phyloP scores from a whole-genome alignment of 1,140 invertebrate genomes.

The Drosophila kurseongensis region DNA sequence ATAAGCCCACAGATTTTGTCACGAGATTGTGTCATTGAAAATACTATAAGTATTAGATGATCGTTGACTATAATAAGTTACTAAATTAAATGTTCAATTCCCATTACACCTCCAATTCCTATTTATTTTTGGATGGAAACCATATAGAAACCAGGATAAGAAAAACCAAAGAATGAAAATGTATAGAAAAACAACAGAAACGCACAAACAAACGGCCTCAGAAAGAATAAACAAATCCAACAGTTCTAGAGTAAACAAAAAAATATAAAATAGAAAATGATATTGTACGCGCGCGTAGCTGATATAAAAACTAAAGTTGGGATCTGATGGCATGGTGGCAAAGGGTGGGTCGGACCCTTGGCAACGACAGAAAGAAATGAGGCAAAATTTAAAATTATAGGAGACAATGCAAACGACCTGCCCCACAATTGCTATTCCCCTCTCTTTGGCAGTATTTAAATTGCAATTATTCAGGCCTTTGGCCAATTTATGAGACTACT shows the following conservation, averaged over 20 bases:
- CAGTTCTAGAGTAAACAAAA: slow-evolving; percentile 68
- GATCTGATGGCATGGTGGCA: background rate
- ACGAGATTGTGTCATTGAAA: slow-evolving; percentile 40
- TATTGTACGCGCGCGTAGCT: slow-evolving; percentile 64
- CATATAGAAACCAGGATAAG: slow-evolving; percentile 30
- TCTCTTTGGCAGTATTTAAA: slow-evolving; percentile 42
- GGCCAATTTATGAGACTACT: slow-evolving; percentile 64
- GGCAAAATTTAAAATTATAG: slow-evolving; percentile 15
- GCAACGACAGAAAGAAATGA: background rate
- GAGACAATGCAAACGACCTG: slow-evolving; percentile 37
- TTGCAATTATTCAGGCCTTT: slow-evolving; percentile 76
- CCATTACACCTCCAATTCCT: background rate
- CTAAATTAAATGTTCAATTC: slow-evolving; percentile 4
- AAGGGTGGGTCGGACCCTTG: slow-evolving; percentile 4
- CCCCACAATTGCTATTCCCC: slow-evolving; percentile 31
- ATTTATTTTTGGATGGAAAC: background rate
- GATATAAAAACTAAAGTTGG: slow-evolving; percentile 41
- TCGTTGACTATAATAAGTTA: slow-evolving; percentile 5
- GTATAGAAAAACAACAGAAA: slow-evolving; percentile 12
- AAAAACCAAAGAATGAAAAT: slow-evolving; percentile 12
- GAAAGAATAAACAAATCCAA: slow-evolving; percentile 65
- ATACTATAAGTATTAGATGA: slow-evolving; percentile 4
- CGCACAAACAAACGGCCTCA: slow-evolving; percentile 26
- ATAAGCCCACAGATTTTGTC: slow-evolving; percentile 37
- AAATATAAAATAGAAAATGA: slow-evolving; percentile 37